Evolutionary conservation across 2,113 vertebrate genomes (phyloP).

Genomic region (Myotis brandtii): DNA sequence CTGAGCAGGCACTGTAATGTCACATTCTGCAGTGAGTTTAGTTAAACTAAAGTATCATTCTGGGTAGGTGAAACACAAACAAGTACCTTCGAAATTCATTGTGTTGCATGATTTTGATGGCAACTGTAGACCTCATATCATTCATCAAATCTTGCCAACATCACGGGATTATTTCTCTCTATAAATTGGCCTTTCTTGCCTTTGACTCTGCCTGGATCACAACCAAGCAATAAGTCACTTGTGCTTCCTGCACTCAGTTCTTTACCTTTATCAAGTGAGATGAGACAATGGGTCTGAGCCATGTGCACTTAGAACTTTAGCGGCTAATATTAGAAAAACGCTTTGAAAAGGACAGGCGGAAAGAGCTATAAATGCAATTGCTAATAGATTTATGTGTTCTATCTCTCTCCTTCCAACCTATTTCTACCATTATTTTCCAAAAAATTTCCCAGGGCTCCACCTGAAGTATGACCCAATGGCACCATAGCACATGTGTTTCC

Average conservation of each 20-base stretch:
- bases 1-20: background rate
- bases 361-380: constrained; percentile 75
- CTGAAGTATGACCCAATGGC: constrained; percentile 71
- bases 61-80: constrained; percentile 21
- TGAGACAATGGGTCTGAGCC: constrained; percentile 49
- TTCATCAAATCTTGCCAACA: background rate
- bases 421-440: constrained; percentile 77
- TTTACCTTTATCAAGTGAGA: constrained; percentile 45
- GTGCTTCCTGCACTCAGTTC: constrained; percentile 21
- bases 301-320: constrained; percentile 44
- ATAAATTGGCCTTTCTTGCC: background rate
- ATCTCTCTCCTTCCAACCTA: constrained; percentile 38
- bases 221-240: background rate
- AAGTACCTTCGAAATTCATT: background rate
- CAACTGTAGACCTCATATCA: background rate
- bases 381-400: constrained; percentile 67
- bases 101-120: background rate
- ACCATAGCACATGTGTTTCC: constrained; percentile 77
- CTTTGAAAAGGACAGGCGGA: constrained; percentile 67
- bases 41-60: constrained; percentile 8
- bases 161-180: background rate
- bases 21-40: background rate
- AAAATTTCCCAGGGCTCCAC: constrained; percentile 71
- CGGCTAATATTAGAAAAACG: constrained; percentile 78
- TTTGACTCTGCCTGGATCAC: constrained; percentile 7